These are phyloP conservation scores for Flexamia atlantica DNA, from an alignment of 2,888 invertebrate genomes.

Conservation along the genomic window DNA sequence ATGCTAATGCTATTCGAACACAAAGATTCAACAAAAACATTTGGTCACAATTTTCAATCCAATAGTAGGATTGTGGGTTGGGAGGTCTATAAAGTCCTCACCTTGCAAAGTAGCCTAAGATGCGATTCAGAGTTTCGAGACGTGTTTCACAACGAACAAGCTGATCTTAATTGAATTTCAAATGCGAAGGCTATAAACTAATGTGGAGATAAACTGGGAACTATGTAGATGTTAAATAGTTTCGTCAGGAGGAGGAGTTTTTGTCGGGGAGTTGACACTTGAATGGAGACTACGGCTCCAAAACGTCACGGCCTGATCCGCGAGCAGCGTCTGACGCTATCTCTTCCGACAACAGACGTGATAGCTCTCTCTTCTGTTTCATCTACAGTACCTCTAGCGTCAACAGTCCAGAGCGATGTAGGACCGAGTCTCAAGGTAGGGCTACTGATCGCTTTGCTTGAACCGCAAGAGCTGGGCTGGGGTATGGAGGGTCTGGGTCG, in stretches of 20 bases:
- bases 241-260: slow-evolving; percentile 23
- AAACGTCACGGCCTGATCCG: slow-evolving; percentile 19
- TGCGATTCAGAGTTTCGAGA: not conserved
- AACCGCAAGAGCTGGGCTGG: no score
- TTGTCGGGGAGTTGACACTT: slow-evolving; percentile 47
- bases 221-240: slow-evolving; percentile 41
- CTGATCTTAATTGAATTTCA: slow-evolving; percentile 39
- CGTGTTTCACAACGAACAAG: slow-evolving; percentile 11
- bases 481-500: no score
- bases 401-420: no score
- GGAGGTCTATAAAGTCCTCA: slow-evolving; percentile 8
- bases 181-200: slow-evolving; percentile 43
- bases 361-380: not conserved
- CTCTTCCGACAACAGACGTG: not conserved
- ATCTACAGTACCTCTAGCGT: not conserved
- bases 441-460: not conserved
- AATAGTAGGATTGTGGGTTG: not conserved
- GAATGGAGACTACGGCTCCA: slow-evolving; percentile 38
- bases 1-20: no score
- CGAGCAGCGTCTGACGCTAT: not conserved
- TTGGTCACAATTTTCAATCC: no score
- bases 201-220: slow-evolving; percentile 39
- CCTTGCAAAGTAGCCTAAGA: slow-evolving; percentile 16
- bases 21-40: no score
- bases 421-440: no score